Base-by-base conservation (phyloP, 2,888 invertebrate genomes). In the Protodeltote pygarga region DNA sequence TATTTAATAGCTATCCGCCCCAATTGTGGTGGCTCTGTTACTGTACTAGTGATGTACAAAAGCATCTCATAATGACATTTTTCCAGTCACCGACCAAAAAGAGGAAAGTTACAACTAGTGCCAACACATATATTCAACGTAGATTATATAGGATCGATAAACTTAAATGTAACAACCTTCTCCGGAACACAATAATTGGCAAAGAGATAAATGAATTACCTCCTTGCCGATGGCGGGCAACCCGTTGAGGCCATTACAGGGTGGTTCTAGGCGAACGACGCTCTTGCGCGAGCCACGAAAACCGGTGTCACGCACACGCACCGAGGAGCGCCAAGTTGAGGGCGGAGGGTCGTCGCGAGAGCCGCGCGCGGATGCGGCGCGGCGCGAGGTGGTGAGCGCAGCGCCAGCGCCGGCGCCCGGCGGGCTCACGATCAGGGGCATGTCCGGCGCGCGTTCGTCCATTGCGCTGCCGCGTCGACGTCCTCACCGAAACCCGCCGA, bases 241-340 rank as follows among this genome's bases (percentile, higher is more conserved):
- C 77, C 90, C 92, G 83, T 92, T 92, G 89, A 92, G 90, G 66
- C 94, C 94, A 81, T 94, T 94, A 88, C 94, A 94, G 62, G 94
- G 93, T 24, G 94, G 93, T 87, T 94, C 94, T 67, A 94, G 92
- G 75, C 93, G 93, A 64, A 94, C 94, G 68, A 94, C 88, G 79
- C 93, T 93, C 80, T 93, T 93, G 75, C 93, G 89, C 67, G 93
- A 94, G 77, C 94, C 94, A 65, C 93, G 93, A 81, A 93, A 93
- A 62, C 93, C 93, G 59, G 94, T 93, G 74, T 94, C 94, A 78
- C 92, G 93, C 60, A 94, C 93, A 61, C 94, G 91, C 67, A 94
- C 94, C 64, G 94, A 94, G 66, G 94, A 94, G 91, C 94, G 94
- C 88, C 94, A 94, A 37, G 93, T 87, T 68, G 93, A 88, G 48